Base-by-base conservation (phyloP, 1,140 invertebrate genomes). In the Scaptomyza hsui region DNA sequence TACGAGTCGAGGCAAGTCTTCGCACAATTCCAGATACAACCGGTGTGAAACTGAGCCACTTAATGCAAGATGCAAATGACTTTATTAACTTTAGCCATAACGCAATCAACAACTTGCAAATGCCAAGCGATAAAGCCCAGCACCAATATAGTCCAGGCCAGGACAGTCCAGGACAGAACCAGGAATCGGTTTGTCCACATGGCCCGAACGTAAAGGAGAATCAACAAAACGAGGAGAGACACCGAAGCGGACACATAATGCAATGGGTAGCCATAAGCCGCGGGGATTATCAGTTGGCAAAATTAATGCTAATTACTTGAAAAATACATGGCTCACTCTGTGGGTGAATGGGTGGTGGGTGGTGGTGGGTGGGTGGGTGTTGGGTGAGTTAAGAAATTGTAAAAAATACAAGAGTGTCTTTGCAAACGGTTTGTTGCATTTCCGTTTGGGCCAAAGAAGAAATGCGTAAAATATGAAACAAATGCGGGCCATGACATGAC, bases 261-360 rank as follows among this genome's bases (percentile, higher is more conserved):
- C 52, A 53, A 60, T 60, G 48, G 48, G 29, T 44, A 49, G 67
- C 64, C 48, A 39, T 51, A 72, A 79, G 75, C 68, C 62, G 39
- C 53, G 18, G 72, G 85, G 72, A 89, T 78, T 89, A 89, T 89
- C 85, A 89, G 86, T 85, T 85, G 75, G 80, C 70, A 77, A 85
- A 89, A 89, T 89, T 89, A 89, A 89, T 89, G 85, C 86, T 85
- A 89, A 89, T 89, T 89, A 89, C 85, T 85, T 89, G 78, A 75
- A 81, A 89, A 89, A 89, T 81, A 89, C 80, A 83, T 89, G 76
- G 74, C 57, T 61, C 60, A n/a, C n/a, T n/a, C n/a, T n/a, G n/a
- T n/a, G n/a, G n/a, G 26, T 29, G 1, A 29, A 26, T 9, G 39
- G 48, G n/a, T 1, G 16, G 35, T 9, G 39, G 48, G n/a, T 1